Evolutionary conservation across 2,888 invertebrate species (phyloP).

Genomic region (Lasioglossum morio): DNA sequence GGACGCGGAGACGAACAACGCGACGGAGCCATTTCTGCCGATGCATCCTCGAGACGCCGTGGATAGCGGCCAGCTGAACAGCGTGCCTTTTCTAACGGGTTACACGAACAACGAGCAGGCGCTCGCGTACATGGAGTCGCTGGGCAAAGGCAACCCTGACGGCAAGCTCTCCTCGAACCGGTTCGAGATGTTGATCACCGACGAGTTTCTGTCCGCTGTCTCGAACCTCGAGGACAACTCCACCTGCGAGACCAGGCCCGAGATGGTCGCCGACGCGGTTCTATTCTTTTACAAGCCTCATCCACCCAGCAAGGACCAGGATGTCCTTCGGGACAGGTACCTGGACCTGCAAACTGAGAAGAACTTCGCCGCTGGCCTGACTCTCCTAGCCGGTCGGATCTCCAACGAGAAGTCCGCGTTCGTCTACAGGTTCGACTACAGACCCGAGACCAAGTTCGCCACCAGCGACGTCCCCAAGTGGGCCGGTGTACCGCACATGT

Average conservation of each 20-base stretch:
- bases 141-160: conserved; percentile 87
- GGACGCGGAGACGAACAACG: conserved; percentile 89
- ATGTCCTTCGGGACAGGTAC: conserved; percentile 88
- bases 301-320: conserved; percentile 88
- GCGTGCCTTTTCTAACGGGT: conserved; percentile 91
- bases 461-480: conserved; percentile 90
- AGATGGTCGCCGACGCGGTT: conserved; percentile 88
- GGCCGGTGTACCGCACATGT: conserved; percentile 93
- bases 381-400: conserved; percentile 88
- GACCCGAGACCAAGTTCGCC: conserved; percentile 88
- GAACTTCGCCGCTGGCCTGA: conserved; percentile 90
- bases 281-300: conserved; percentile 91
- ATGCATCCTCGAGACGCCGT: conserved; percentile 89
- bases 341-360: conserved; percentile 91
- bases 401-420: conserved; percentile 88
- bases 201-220: conserved; percentile 81
- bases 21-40: conserved; percentile 88
- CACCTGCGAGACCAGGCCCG: conserved; percentile 82
- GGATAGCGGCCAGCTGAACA: conserved; percentile 87
- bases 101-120: conserved; percentile 94
- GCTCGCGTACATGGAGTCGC: conserved; percentile 86
- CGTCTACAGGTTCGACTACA: conserved; percentile 87
- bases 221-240: conserved; percentile 76
- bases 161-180: conserved; percentile 87
- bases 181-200: conserved; percentile 88